Conservation (phyloP, 2,888 invertebrate genomes). For the Quadriops clusia region DNA sequence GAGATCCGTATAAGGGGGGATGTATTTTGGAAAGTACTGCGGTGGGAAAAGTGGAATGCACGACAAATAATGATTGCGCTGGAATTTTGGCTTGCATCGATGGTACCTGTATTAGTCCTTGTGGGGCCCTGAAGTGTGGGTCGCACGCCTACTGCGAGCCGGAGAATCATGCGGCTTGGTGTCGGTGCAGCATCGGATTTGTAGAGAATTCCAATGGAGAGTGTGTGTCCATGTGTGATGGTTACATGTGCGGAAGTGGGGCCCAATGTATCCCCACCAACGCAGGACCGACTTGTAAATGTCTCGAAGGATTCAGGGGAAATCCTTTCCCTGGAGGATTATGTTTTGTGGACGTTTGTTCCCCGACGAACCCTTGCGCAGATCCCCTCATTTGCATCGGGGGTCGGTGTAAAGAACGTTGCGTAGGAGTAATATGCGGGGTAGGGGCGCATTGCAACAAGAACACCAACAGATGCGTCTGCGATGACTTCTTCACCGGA, state of each 20-base stretch:
- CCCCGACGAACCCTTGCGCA: constrained; percentile 61
- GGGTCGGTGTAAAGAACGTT: constrained; percentile 79
- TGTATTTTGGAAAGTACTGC: constrained; percentile 50
- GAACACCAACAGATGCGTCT: constrained; percentile 70
- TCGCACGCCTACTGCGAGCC: constrained; percentile 78
- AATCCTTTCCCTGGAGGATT: constrained; percentile 87
- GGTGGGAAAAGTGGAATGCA: constrained; percentile 53
- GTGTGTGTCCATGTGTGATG: constrained; percentile 75
- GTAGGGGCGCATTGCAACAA: constrained; percentile 79
- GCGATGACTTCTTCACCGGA: constrained; percentile 77
- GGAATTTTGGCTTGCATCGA: constrained; percentile 67
- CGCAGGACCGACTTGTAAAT: constrained; percentile 78
- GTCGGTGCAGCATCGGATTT: constrained; percentile 74
- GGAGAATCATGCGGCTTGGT: constrained; percentile 80
- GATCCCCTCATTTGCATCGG: constrained; percentile 73
- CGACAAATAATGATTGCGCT: constrained; percentile 64
- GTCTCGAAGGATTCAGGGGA: constrained; percentile 73
- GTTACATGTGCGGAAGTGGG: constrained; percentile 66
- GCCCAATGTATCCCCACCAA: constrained; percentile 78
- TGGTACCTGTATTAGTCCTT: constrained; percentile 71
- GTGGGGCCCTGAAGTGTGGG: constrained; percentile 65
- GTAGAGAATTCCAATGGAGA: constrained; percentile 67
- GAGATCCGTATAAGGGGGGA: constrained; percentile 75
- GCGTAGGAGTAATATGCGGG: constrained; percentile 78
- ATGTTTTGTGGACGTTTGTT: constrained; percentile 73